Base-by-base conservation (phyloP, 2,797 vertebrate genomes). In the Pteronotus mesoamericanus region DNA sequence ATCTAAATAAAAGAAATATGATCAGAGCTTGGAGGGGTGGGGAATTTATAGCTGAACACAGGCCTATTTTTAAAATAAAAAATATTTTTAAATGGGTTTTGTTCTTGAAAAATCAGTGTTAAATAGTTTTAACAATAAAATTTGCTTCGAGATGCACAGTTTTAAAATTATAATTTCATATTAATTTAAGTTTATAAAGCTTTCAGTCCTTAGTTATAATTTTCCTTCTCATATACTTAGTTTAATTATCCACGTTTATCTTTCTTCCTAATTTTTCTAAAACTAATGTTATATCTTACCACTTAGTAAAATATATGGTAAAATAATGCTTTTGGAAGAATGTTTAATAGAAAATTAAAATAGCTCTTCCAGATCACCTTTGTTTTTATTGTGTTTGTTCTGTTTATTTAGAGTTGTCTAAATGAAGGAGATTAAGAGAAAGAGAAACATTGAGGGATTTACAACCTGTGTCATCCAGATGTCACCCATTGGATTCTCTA, bases 271-370 rank as follows among this genome's bases (percentile, higher is more conserved):
- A 75, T 95, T 97, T 98, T 91, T 94, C 97, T 91, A 93, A 87
- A 83, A 46, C 74, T 95, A 88, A 94, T 97, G 71, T 96, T 95
- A 90, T 59, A 97, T 98, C 93, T 94, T 96, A 96, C 89, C 96
- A 95, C 85, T 97, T 96, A 82, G 95, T 97, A 79, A 94, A 57
- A 94, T 97, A 96, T 89, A 64, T 79, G 94, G 82, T 92, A 96
- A 95, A 95, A 93, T 96, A 98, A 97, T 97, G 90, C 95, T 97
- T 98, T 97, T 96, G 95, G 86, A 97, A 97, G 94, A 96, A 97
- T 97, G 64, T 98, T 98, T 98, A 97, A 97, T 97, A 98, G 97
- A 98, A 98, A 98, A 98, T 98, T 98, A 98, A 98, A 98, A 96
- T 95, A 86, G 91, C 86, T 97, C 96, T 97, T 98, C 95, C 96